Conservation (phyloP, 2,888 invertebrate genomes). For the Mactromeris polynyma region DNA sequence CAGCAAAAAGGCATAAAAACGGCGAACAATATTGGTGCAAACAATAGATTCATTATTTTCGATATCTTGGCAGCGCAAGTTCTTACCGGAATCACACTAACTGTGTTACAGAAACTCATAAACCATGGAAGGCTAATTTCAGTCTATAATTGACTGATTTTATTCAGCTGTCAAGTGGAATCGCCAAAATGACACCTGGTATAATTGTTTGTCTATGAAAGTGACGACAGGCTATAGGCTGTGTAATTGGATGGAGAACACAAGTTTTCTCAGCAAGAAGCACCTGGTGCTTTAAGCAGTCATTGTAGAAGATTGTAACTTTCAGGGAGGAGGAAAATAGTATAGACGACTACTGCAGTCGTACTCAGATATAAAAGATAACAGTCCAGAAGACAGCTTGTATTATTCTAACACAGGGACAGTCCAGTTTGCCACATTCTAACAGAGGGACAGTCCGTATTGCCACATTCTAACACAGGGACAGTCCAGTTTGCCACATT, state of each 20-base stretch:
- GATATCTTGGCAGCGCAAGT: background rate
- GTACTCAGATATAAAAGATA: too few species aligned
- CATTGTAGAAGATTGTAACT: too few species aligned
- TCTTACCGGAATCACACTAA: background rate
- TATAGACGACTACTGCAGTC: too few species aligned
- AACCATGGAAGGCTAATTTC: slow-evolving; percentile 6
- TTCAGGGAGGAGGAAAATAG: too few species aligned
- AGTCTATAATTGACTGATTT: slow-evolving; percentile 16
- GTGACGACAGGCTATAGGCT: background rate
- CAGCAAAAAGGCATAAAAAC: background rate
- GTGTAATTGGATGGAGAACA: background rate
- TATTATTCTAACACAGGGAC: too few species aligned
- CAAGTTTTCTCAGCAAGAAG: background rate
- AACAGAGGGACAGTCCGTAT: too few species aligned
- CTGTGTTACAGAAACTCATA: background rate
- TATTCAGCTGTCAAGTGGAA: background rate
- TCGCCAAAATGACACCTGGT: slow-evolving; percentile 8
- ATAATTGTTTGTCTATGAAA: slow-evolving; percentile 6
- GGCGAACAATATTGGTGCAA: background rate
- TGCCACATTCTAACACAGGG: too few species aligned
- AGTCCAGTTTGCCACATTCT: too few species aligned
- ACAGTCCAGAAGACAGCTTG: too few species aligned
- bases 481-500: too few species aligned
- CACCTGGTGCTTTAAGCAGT: background rate
- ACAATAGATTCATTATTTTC: background rate